Evolutionary conservation across 2,113 vertebrate species (phyloP), one percentile per base, ranked within the genome.

Genomic region (Burhinus bistriatus): DNA sequence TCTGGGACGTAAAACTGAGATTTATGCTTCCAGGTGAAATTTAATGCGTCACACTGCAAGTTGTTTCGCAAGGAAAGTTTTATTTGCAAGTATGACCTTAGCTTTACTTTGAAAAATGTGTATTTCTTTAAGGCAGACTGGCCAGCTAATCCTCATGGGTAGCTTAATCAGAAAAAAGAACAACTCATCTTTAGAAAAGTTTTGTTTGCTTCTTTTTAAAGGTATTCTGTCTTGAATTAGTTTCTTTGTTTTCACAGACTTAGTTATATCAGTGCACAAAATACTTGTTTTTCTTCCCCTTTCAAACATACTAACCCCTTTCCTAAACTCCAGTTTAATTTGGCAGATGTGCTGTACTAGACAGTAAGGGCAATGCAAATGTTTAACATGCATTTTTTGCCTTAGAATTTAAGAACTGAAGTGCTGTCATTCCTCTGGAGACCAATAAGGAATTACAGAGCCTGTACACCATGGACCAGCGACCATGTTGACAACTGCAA

Each of bases 1-100:
- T 4, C 38, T 19, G 25, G 27, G 59, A 64, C 1, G 1, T 26
- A 32, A 58, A 68, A 19, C 9, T 0, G 17, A 75, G 34, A n/a
- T 29, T 36, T 11, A 29, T 2, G 17, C 58, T 79, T 70, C 62
- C 49, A 44, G 11, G 5, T 20, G 62, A 73, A 78, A 30, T 9
- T 8, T 9, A 30, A 29, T 1, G 3, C 1, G 6, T 27, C 45
- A 66, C 29, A 23, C 14, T 6, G 23, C 36, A 44, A 22, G 23
- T 18, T 23, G 16, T 12, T 70, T 11, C 21, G n/a, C 32, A 32
- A 38, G 36, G 11, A 14, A 40, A 65, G 34, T 38, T 75, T 73
- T 27, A 40, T 13, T 51, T 59, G 29, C n/a, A 70, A 59, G 34
- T 10, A 71, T 0, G 1, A 19, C 12, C 15, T 77, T 13, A 27